Percentiles rank a stretch among this genome's conserved stretches.
These are phyloP conservation scores for Diplosoma virens DNA, from an alignment of 23 tunicate species.

Conservation along the genomic window DNA sequence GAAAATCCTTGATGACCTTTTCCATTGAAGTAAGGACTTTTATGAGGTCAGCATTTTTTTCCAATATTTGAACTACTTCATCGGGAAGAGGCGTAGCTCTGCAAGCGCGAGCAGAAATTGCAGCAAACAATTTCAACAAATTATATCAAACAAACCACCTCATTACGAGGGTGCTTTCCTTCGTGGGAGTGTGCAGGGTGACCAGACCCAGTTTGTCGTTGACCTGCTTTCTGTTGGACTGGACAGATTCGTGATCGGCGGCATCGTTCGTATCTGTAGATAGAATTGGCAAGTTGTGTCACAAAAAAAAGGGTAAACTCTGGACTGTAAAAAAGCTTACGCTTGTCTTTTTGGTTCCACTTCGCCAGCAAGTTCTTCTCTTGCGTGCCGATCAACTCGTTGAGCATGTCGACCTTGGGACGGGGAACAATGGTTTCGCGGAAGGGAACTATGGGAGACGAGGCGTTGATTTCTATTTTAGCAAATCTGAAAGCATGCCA, in stretches of 20 bases:
- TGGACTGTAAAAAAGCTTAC: no score
- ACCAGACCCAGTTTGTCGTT: conserved; percentile 20
- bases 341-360: conserved; percentile 44
- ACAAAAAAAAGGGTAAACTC: no score
- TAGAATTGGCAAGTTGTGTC: no score
- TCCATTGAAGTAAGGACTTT: conserved; percentile 50
- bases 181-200: conserved; percentile 34
- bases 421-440: conserved; percentile 92
- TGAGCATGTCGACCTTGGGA: conserved; percentile 94
- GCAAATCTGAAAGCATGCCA: no score
- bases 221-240: background rate
- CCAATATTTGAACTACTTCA: conserved; percentile 56
- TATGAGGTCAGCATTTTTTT: conserved; percentile 39
- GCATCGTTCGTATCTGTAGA: no score
- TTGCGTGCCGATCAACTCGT: conserved; percentile 87
- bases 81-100: conserved; percentile 89
- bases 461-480: conserved; percentile 73
- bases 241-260: no score
- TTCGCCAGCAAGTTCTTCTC: conserved; percentile 89
- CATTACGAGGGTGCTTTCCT: conserved; percentile 29
- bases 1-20: conserved; percentile 28
- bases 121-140: background rate
- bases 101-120: background rate
- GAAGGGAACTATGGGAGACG: conserved; percentile 91
- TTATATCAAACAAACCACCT: conserved; percentile 27